These are phyloP conservation scores for Amphimedon queenslandica DNA, from an alignment of 37 sponge, comb jelly and placozoan genomes.

Conservation along the genomic window DNA sequence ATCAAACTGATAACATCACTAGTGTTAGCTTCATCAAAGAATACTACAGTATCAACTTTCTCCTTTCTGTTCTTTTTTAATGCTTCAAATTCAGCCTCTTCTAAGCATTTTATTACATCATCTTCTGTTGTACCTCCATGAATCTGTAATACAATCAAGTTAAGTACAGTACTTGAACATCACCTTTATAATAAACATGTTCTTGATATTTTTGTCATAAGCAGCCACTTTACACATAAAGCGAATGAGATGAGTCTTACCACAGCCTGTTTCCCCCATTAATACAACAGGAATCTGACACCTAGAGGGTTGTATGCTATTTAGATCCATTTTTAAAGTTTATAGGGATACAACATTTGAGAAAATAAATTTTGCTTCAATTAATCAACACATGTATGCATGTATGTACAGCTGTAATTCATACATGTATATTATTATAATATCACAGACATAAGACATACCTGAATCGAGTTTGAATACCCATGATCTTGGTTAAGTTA, in stretches of 20 bases:
- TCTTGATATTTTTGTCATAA: constrained; percentile 10
- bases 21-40: constrained; percentile 94
- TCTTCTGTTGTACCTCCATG: constrained; percentile 85
- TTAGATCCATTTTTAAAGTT: not conserved
- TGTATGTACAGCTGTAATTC: too few relatives aligned
- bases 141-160: constrained; percentile 40
- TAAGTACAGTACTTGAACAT: constrained; percentile 1
- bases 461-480: constrained; percentile 94
- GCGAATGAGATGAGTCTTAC: constrained; percentile 88
- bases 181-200: constrained; percentile 75
- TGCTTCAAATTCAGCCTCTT: constrained; percentile 61
- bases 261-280: constrained; percentile 99
- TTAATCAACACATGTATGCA: too few relatives aligned
- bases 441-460: too few relatives aligned
- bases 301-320: constrained; percentile 23
- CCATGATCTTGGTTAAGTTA: constrained; percentile 83
- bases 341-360: too few relatives aligned
- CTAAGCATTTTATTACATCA: constrained; percentile 43
- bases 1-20: constrained; percentile 92
- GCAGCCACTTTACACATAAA: constrained; percentile 78
- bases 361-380: too few relatives aligned
- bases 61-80: constrained; percentile 37
- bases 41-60: constrained; percentile 56
- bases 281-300: constrained; percentile 93
- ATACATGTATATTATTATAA: too few relatives aligned